Evolutionary conservation across 1,140 invertebrate genomes (phyloP).

Genomic region (Mylabris phalerata): DNA sequence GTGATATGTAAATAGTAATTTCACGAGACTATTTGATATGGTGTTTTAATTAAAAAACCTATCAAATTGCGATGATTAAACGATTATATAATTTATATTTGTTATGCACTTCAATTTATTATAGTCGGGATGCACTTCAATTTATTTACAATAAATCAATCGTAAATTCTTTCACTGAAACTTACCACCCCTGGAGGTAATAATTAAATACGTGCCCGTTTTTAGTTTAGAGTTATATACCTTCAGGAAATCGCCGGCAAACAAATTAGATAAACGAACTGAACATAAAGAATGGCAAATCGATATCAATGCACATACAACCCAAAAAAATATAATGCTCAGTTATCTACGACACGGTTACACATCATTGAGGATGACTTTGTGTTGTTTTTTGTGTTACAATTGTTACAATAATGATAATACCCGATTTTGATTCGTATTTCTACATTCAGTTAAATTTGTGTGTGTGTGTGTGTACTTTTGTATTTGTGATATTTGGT

Average conservation of each 20-base stretch:
- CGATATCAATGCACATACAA: slow-evolving; percentile 28
- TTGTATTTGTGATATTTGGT: slow-evolving; percentile 19
- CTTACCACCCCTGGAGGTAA: slow-evolving; percentile 2
- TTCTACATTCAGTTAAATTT: too few species aligned
- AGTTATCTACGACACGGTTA: slow-evolving; percentile 27
- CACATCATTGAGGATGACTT: slow-evolving; percentile 24
- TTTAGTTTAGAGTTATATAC: too few species aligned
- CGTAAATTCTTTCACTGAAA: too few species aligned
- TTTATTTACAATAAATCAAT: slow-evolving; percentile 3
- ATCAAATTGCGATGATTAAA: too few species aligned
- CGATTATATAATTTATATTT: too few species aligned
- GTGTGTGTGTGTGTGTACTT: background rate
- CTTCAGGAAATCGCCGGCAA: background rate
- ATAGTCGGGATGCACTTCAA: too few species aligned
- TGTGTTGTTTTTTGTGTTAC: slow-evolving; percentile 11
- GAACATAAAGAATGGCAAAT: slow-evolving; percentile 26
- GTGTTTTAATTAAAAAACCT: too few species aligned
- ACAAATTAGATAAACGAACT: slow-evolving; percentile 22
- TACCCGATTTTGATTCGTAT: background rate
- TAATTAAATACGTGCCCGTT: slow-evolving; percentile 12
- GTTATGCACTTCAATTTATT: too few species aligned
- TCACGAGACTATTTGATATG: too few species aligned
- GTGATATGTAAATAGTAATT: too few species aligned
- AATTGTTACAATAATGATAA: too few species aligned
- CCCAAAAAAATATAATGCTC: slow-evolving; percentile 23